These are phyloP conservation scores for Phenganax stokvisi DNA, from an alignment of 92 coral and sea anemone species.

Conservation along the genomic window DNA sequence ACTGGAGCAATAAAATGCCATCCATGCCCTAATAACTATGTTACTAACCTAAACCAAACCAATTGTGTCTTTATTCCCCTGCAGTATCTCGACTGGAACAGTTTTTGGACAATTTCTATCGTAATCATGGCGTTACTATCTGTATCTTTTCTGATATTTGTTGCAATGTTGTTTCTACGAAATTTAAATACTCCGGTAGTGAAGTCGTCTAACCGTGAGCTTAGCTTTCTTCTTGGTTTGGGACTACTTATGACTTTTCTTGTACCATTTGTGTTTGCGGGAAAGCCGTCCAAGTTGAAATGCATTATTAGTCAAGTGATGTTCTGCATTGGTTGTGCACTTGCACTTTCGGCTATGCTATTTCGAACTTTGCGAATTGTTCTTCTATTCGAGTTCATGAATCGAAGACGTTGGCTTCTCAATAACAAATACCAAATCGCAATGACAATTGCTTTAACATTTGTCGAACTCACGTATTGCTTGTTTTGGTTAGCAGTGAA, in stretches of 20 bases:
- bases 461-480: slow-evolving; percentile 55
- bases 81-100: slow-evolving; percentile 52
- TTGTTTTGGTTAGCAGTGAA: slow-evolving; percentile 54
- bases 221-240: slow-evolving; percentile 57
- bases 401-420: slow-evolving; percentile 24
- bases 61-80: slow-evolving; percentile 57
- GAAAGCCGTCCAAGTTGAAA: slow-evolving; percentile 54
- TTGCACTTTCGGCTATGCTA: slow-evolving; percentile 55
- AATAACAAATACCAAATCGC: slow-evolving; percentile 31
- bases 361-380: slow-evolving; percentile 72
- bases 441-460: slow-evolving; percentile 31
- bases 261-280: slow-evolving; percentile 60
- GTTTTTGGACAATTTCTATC: slow-evolving; percentile 62
- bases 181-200: slow-evolving; percentile 67
- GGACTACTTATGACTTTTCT: slow-evolving; percentile 59
- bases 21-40: slow-evolving; percentile 46
- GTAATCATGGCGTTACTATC: slow-evolving; percentile 46
- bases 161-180: slow-evolving; percentile 51
- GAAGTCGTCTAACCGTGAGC: slow-evolving; percentile 68
- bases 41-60: slow-evolving; percentile 49
- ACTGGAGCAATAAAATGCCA: slow-evolving; percentile 54
- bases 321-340: slow-evolving; percentile 62
- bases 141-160: slow-evolving; percentile 14
- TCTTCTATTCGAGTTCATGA: slow-evolving; percentile 40
- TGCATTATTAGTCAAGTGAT: slow-evolving; percentile 57